Percentiles rank a stretch among this genome's conserved stretches.
Evolutionary conservation across 2,797 vertebrate species (phyloP).

Genomic region (Premnoplex brunnescens): DNA sequence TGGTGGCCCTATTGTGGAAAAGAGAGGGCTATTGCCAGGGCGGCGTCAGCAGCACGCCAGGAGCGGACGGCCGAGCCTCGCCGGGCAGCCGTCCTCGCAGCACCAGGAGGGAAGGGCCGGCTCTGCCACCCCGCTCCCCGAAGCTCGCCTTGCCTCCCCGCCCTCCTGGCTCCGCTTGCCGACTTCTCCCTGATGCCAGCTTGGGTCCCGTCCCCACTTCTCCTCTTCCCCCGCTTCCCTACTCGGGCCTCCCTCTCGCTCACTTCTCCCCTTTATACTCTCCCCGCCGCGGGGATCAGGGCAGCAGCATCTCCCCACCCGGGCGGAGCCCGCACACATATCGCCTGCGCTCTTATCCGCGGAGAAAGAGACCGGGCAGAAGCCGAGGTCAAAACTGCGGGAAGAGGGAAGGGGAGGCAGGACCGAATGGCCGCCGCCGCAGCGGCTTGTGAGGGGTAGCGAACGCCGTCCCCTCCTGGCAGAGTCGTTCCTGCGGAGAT

Average conservation of each 20-base stretch:
- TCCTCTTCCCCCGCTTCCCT: not conserved
- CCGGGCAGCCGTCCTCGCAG: not conserved
- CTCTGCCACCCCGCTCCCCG: not conserved
- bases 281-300: not conserved
- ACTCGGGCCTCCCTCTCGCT: not conserved
- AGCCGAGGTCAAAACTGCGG: not conserved
- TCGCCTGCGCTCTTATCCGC: not conserved
- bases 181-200: not conserved
- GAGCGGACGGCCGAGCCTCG: not conserved
- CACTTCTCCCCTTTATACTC: not conserved
- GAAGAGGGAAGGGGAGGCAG: not conserved
- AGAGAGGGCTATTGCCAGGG: conserved; percentile 40
- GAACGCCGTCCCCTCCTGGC: not conserved
- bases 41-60: conserved; percentile 28
- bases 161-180: not conserved
- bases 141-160: not conserved
- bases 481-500: not conserved
- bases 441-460: not conserved
- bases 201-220: not conserved
- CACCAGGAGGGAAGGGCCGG: not conserved
- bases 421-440: not conserved
- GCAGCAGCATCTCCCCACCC: not conserved
- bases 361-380: not conserved
- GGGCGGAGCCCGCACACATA: not conserved
- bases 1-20: conserved; percentile 61